Evolutionary conservation across 2,888 invertebrate species (phyloP).

Genomic region (Xylota sylvarum): DNA sequence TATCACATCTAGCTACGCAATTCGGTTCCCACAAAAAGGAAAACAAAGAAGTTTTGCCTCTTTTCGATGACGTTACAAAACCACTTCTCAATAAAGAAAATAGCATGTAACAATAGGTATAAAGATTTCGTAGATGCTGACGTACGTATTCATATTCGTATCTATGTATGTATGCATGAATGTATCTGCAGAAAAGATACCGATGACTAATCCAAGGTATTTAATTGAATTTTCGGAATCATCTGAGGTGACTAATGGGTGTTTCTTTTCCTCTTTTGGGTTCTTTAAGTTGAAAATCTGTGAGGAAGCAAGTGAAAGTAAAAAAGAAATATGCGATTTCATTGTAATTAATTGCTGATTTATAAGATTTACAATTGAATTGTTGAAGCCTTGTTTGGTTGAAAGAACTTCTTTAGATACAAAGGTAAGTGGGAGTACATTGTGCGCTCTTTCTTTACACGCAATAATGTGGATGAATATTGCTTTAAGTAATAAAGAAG

Average conservation of each 20-base stretch:
- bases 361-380: not conserved
- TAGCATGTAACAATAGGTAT: not conserved
- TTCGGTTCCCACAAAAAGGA: conserved; percentile 8
- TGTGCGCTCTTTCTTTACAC: no score
- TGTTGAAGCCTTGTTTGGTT: not conserved
- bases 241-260: conserved; percentile 40
- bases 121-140: conserved; percentile 22
- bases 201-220: conserved; percentile 56
- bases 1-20: not conserved
- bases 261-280: conserved; percentile 10
- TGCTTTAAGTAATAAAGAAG: no score
- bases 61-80: conserved; percentile 40
- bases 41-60: conserved; percentile 27
- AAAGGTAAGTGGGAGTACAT: no score
- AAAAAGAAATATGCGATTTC: not conserved
- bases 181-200: conserved; percentile 22
- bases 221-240: conserved; percentile 37
- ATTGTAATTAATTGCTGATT: conserved; percentile 6
- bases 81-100: conserved; percentile 29
- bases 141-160: not conserved
- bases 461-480: no score
- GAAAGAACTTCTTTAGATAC: not conserved
- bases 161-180: not conserved
- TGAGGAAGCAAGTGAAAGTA: conserved; percentile 32
- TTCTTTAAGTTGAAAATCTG: not conserved